These are phyloP conservation scores for Channa argus DNA, from an alignment of 2,113 vertebrate genomes.

Conservation along the genomic window DNA sequence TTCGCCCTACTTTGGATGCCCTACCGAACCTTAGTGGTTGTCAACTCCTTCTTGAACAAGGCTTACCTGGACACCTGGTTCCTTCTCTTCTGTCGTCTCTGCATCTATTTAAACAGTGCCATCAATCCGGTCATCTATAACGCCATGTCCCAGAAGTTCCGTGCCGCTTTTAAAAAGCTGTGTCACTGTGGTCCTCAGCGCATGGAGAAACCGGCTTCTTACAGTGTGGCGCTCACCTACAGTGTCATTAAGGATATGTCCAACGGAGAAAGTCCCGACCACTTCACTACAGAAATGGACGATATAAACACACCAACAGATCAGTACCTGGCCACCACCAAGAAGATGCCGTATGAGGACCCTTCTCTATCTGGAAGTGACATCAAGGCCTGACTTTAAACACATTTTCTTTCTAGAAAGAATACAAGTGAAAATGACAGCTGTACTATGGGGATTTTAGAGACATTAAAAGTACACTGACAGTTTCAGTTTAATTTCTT, in stretches of 20 bases:
- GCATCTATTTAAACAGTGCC: slow-evolving; percentile 97
- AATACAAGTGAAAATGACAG: slow-evolving; percentile 22
- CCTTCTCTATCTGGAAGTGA: slow-evolving; percentile 80
- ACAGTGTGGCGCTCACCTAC: slow-evolving; percentile 89
- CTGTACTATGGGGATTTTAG: slow-evolving; percentile 1
- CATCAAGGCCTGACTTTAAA: slow-evolving; percentile 65
- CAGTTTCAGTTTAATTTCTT: slow-evolving; percentile 16
- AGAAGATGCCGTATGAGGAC: slow-evolving; percentile 84
- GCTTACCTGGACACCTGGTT: slow-evolving; percentile 96
- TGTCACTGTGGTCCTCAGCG: slow-evolving; percentile 88
- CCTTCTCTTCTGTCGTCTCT: slow-evolving; percentile 95
- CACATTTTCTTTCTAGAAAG: background rate
- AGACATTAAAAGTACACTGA: slow-evolving; percentile 8
- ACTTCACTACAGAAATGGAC: slow-evolving; percentile 91
- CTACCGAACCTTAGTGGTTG: slow-evolving; percentile 95
- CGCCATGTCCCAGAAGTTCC: slow-evolving; percentile 98
- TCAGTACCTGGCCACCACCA: slow-evolving; percentile 80
- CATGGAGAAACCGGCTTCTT: slow-evolving; percentile 85
- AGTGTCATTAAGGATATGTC: slow-evolving; percentile 91
- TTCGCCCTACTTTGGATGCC: slow-evolving; percentile 99
- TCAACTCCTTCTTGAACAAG: slow-evolving; percentile 93
- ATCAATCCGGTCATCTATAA: slow-evolving; percentile 99
- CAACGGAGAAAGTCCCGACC: slow-evolving; percentile 88
- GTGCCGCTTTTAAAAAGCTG: slow-evolving; percentile 93
- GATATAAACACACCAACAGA: slow-evolving; percentile 84